Base-by-base conservation (phyloP, 1,140 invertebrate genomes). In the Heliconius congener region DNA sequence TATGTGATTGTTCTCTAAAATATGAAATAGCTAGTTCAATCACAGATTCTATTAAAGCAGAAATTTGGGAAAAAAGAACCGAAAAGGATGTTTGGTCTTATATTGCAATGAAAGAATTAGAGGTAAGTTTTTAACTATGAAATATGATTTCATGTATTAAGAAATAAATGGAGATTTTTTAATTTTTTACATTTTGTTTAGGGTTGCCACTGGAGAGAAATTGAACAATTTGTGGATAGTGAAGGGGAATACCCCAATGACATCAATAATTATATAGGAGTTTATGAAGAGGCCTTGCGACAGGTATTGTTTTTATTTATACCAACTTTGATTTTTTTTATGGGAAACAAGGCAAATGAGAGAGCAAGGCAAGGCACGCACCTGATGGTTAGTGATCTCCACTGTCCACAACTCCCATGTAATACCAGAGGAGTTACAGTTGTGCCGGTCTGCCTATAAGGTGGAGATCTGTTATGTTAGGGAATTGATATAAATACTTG, bases 241-340 rank as follows among this genome's bases (percentile, higher is more conserved):
- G 84, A 91, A 23, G 81, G 80, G n/a, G 73, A 83, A 52, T 92
- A 86, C 81, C 83, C 90, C 8, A 82, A 84, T 74, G 84, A 87
- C 81, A 81, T 94, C 19, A 88, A 90, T 39, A 85, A 88, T 85
- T 92, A 85, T 73, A 86, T 92, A 23, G 84, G 79, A 52, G 83
- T 91, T 19, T 94, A 92, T 83, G 88, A 93, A 82, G 89, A 93
- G 77, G 91, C 91, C 27, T 82, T 94, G n/a, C 77, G 84, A 85
- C 83, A 87, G 90, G 93, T 93, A 82, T 74, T 73, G 11, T 18
- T 46, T 72, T 72, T 19, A 27, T 3, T 13, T 27, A 72, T 3
- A 46, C 42, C 0, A 13, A 13, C 42, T 46, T 46, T 16, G 34
- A 6, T 37, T 37, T 34, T 34, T 37, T 37, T 37, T 37, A 37